A percentile compares a stretch with the other conserved stretches of the same genome.
Conservation (phyloP, 92 coral and sea anemone genomes). For the Zoanthus sociatus region DNA sequence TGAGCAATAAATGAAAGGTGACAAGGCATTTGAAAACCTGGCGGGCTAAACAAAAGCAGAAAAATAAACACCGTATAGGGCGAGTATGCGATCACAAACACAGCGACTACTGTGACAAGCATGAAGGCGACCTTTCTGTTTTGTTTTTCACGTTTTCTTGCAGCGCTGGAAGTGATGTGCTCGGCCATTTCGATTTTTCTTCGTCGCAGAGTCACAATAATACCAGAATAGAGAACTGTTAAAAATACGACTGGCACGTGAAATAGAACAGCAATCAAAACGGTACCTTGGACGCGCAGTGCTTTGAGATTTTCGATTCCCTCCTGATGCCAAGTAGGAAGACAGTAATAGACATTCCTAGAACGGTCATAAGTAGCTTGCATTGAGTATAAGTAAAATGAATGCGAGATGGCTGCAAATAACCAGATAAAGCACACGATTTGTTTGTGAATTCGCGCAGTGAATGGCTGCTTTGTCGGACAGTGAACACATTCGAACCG, state of each 20-base stretch:
- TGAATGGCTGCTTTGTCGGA: conserved; percentile 15
- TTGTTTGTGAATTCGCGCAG: neutral
- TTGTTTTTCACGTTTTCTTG: conserved; percentile 31
- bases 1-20: neutral
- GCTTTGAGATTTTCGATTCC: neutral
- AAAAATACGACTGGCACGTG: neutral
- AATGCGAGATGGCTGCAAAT: conserved; percentile 16
- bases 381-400: conserved; percentile 10
- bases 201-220: conserved; percentile 23
- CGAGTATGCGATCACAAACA: conserved; percentile 38
- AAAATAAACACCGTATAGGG: conserved; percentile 1
- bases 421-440: conserved; percentile 22
- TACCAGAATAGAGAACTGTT: conserved; percentile 24
- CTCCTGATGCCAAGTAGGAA: neutral
- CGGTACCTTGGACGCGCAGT: neutral
- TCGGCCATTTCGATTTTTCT: neutral
- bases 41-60: conserved; percentile 10
- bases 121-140: conserved; percentile 27
- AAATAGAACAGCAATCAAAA: conserved; percentile 1
- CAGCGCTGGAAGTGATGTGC: conserved; percentile 19
- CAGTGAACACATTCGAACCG: conserved; percentile 8
- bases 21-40: conserved; percentile 15
- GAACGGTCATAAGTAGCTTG: neutral
- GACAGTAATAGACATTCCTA: neutral
- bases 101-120: conserved; percentile 15